Evolutionary conservation across 2,797 vertebrate species (phyloP), one percentile per base, ranked within the genome.

Genomic region (Rhyacichthys aspro): DNA sequence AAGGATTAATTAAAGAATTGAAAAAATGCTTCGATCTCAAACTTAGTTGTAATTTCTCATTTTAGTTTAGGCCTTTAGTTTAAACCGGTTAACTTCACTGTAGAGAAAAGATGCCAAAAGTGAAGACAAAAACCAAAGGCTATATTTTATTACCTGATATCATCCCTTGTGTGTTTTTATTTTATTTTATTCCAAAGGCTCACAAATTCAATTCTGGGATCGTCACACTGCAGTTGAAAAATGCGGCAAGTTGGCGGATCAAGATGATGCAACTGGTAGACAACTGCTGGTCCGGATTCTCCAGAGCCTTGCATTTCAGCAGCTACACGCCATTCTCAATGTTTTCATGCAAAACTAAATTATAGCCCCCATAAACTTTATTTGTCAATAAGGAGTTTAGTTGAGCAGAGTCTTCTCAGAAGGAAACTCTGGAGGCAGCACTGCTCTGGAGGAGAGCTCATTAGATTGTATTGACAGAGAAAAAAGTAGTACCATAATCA

Each of bases 191-290:
- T 59, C 39, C 56, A 52, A 77, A 59, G 72, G 37, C 79, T 83
- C 45, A 66, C 58, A 81, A 82, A 83, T 79, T 78, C 76, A 77
- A 73, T 77, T 73, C 78, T 39, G 45, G 59, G 67, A 72, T 85
- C 78, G 60, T 84, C 85, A 89, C 89, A 90, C 89, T 92, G 91
- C 91, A 88, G 91, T 84, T 89, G 82, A 84, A 91, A 90, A 90
- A 88, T 92, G 90, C 91, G 81, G 89, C 91, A 92, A 81, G 83
- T 87, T 88, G 81, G 84, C 80, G 84, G 86, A 87, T 73, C 63
- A 68, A 88, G 90, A 92, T 93, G 92, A 93, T 93, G 92, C 91
- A 93, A 93, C 87, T 75, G 60, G 88, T 82, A 89, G 91, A 91
- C 88, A 93, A 86, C 87, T 81, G 9, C 81, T 63, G 74, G 73